Evolutionary conservation across 2,797 vertebrate genomes (phyloP), one percentile per base, ranked within the genome.

Genomic region (Sphenodon punctatus): DNA sequence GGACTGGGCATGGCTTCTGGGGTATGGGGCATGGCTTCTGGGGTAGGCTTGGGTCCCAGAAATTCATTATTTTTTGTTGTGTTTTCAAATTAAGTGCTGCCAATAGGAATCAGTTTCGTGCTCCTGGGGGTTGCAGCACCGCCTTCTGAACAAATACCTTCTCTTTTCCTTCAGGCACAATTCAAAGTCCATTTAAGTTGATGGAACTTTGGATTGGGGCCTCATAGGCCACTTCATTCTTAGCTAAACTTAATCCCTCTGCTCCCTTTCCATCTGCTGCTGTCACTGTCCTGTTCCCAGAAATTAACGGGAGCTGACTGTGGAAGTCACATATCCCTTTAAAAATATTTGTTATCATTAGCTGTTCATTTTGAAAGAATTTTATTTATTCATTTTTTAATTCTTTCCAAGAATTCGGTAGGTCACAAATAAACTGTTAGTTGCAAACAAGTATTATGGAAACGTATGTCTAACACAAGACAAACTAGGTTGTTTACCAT

Each of bases 401-500:
- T 80, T 83, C n/a, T n/a, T 81, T 16, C 41, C 34, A 82, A 41
- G 67, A 55, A 42, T 46, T 77, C 55, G 11, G 27, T 25, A 77
- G 25, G 36, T 64, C 61, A 79, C 67, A 81, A 81, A 72, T 61
- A 82, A 89, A 69, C 17, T n/a, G 20, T 55, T 65, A 51, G 70
- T 20, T 12, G 65, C 42, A 56, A 86, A 66, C 30, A 70, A 84
- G 17, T 89, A 41, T 82, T 88, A 66, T 17, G 39, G 77, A 66
- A 90, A 88, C 60, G 63, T 36, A 69, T 53, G 38, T 53, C 81
- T 90, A 71, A 85, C 75, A 82, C 78, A 78, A 87, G 84, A 91
- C 90, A 90, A 88, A n/a, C 69, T 80, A 51, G 82, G 80, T 89
- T 87, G 84, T 87, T 79, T 85, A 88, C 90, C 89, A 88, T 84